phyloP scores from a whole-genome alignment of 2,888 invertebrate species.

The Thecophora atra region DNA sequence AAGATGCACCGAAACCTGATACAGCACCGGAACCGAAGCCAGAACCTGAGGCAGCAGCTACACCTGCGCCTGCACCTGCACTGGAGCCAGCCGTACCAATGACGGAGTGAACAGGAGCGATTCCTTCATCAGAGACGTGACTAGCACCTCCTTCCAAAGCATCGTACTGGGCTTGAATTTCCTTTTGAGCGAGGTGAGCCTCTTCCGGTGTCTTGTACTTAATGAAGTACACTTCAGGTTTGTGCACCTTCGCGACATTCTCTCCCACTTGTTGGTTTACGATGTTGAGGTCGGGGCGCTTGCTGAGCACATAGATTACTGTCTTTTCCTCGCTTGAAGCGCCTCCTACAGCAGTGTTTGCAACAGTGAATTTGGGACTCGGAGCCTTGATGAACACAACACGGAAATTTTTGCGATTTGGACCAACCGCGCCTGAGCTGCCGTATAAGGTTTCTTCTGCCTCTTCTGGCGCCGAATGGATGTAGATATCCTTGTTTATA shows the following conservation, averaged over 20 bases:
- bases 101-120: constrained; percentile 44
- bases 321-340: constrained; percentile 51
- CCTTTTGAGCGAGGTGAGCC: constrained; percentile 49
- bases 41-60: neutral
- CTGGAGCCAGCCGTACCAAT: neutral
- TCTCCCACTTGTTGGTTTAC: constrained; percentile 45
- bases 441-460: constrained; percentile 44
- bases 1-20: neutral
- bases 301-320: constrained; percentile 50
- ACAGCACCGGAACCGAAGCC: neutral
- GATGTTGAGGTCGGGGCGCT: constrained; percentile 47
- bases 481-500: constrained; percentile 47
- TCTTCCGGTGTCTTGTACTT: constrained; percentile 50
- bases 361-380: constrained; percentile 35
- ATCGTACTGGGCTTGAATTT: constrained; percentile 50
- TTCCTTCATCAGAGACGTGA: constrained; percentile 47
- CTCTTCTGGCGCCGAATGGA: constrained; percentile 51
- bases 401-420: constrained; percentile 48
- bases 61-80: neutral
- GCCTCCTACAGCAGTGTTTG: constrained; percentile 46
- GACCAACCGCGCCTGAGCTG: constrained; percentile 43
- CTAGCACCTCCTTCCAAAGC: constrained; percentile 48
- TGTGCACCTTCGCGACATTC: constrained; percentile 43
- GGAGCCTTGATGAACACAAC: constrained; percentile 50
- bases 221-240: constrained; percentile 51